A percentile compares a stretch with the other conserved stretches of the same genome.
These are phyloP conservation scores for Ophioderma brevispina DNA, from an alignment of 35 echinoderm and acorn worm species.

Conservation along the genomic window DNA sequence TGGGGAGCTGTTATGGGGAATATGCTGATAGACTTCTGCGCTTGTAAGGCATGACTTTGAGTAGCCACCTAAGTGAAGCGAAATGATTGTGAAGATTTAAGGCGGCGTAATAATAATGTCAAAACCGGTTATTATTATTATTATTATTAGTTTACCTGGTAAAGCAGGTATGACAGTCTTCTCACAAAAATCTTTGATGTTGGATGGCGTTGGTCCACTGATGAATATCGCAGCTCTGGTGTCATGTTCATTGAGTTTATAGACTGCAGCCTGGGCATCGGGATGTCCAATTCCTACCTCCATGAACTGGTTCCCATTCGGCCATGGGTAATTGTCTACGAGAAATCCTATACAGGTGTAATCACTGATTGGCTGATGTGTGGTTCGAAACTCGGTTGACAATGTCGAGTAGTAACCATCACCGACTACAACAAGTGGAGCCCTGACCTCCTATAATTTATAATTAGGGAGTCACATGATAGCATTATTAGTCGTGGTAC, in stretches of 20 bases:
- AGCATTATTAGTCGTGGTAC: too few relatives aligned
- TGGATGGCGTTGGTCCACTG: not conserved
- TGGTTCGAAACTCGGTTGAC: not conserved
- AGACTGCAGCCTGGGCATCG: not conserved
- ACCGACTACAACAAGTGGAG: not conserved
- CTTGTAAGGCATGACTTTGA: too few relatives aligned
- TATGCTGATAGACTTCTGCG: too few relatives aligned
- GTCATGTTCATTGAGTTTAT: not conserved
- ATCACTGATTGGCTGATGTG: not conserved
- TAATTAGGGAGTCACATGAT: too few relatives aligned
- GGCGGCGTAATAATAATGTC: too few relatives aligned
- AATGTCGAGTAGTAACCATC: not conserved
- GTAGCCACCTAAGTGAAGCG: too few relatives aligned
- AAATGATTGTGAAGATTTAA: too few relatives aligned
- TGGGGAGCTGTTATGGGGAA: too few relatives aligned
- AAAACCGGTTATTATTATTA: too few relatives aligned
- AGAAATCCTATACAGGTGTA: not conserved
- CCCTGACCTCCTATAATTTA: not conserved
- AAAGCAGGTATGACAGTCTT: not conserved
- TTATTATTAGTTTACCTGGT: too few relatives aligned
- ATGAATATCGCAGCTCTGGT: not conserved
- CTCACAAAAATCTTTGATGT: not conserved
- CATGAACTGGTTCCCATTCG: too few relatives aligned
- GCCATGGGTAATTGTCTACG: not conserved
- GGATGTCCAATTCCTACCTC: not conserved